Evolutionary conservation across 2,113 vertebrate genomes (phyloP).

Genomic region (Zeus faber): DNA sequence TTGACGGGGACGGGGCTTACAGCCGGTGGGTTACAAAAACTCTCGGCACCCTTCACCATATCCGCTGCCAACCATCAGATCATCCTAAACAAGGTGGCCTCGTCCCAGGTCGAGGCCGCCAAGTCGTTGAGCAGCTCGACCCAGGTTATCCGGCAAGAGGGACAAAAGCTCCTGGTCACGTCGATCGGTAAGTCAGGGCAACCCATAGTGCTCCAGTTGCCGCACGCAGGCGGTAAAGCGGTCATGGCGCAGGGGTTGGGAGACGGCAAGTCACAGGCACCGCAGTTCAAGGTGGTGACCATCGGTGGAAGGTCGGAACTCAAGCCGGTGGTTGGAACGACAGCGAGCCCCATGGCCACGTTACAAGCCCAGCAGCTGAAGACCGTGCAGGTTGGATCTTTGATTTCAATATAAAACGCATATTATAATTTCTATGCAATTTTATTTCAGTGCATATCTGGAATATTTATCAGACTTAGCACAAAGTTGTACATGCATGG

Average conservation of each 20-base stretch:
- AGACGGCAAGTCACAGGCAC: constrained; percentile 80
- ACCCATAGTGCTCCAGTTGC: constrained; percentile 88
- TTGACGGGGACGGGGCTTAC: constrained; percentile 46
- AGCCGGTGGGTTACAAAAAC: constrained; percentile 80
- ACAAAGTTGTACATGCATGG: too few species aligned
- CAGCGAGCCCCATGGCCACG: constrained; percentile 82
- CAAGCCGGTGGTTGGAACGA: constrained; percentile 82
- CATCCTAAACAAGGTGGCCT: constrained; percentile 89
- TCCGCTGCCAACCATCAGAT: constrained; percentile 90
- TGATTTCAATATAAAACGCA: too few species aligned
- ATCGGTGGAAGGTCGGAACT: constrained; percentile 85
- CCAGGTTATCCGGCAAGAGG: constrained; percentile 87
- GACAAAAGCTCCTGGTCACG: constrained; percentile 93
- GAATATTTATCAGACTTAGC: too few species aligned
- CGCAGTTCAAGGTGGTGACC: constrained; percentile 93
- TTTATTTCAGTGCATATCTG: too few species aligned
- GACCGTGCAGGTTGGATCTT: constrained; percentile 91
- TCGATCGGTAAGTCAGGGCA: constrained; percentile 89
- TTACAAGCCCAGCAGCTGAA: constrained; percentile 93
- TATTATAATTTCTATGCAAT: too few species aligned
- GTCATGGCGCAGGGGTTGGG: constrained; percentile 69
- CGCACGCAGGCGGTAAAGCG: constrained; percentile 81
- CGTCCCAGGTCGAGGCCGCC: constrained; percentile 78
- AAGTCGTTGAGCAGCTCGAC: constrained; percentile 70
- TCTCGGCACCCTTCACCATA: constrained; percentile 83